Percentiles rank a stretch among this genome's conserved stretches.
These are phyloP conservation scores for Scaptomyza reducta DNA, from an alignment of 2,888 invertebrate genomes.

Conservation along the genomic window DNA sequence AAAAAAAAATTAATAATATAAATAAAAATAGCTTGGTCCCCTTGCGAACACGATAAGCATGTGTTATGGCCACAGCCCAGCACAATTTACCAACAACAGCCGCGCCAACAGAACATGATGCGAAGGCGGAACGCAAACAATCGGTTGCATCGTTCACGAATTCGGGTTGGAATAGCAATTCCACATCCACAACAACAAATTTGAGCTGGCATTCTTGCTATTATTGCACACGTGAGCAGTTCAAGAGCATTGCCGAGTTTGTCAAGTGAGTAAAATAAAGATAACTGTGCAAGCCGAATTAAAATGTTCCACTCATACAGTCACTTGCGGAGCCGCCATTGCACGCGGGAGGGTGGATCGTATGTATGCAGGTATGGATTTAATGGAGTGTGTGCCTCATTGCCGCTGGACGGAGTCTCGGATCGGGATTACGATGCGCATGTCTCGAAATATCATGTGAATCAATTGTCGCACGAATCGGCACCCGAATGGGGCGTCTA, in stretches of 20 bases:
- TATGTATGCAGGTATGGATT: slow-evolving; percentile 94
- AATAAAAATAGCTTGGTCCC: slow-evolving; percentile 1
- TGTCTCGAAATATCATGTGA: slow-evolving; percentile 88
- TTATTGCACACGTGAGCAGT: slow-evolving; percentile 87
- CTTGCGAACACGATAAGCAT: slow-evolving; percentile 45
- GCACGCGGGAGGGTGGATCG: slow-evolving; percentile 93
- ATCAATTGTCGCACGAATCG: slow-evolving; percentile 82
- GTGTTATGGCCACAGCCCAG: slow-evolving; percentile 76
- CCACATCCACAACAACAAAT: slow-evolving; percentile 4
- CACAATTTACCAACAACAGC: slow-evolving; percentile 38
- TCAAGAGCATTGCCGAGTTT: slow-evolving; percentile 86
- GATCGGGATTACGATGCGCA: slow-evolving; percentile 95
- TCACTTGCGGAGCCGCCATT: slow-evolving; percentile 92
- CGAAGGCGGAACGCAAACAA: slow-evolving; percentile 49
- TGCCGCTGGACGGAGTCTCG: slow-evolving; percentile 95
- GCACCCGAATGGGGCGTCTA: slow-evolving; percentile 87
- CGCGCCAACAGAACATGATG: slow-evolving; percentile 21
- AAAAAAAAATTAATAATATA: slow-evolving; percentile 4
- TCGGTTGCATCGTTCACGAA: slow-evolving; percentile 18
- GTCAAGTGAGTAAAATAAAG: slow-evolving; percentile 85
- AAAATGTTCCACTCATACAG: slow-evolving; percentile 81
- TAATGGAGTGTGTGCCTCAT: slow-evolving; percentile 93
- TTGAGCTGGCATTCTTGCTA: slow-evolving; percentile 87
- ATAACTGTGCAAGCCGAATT: neutral
- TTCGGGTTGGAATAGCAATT: slow-evolving; percentile 8